phyloP scores from a whole-genome alignment of 2,797 vertebrate genomes.

The Alcedo atthis region DNA sequence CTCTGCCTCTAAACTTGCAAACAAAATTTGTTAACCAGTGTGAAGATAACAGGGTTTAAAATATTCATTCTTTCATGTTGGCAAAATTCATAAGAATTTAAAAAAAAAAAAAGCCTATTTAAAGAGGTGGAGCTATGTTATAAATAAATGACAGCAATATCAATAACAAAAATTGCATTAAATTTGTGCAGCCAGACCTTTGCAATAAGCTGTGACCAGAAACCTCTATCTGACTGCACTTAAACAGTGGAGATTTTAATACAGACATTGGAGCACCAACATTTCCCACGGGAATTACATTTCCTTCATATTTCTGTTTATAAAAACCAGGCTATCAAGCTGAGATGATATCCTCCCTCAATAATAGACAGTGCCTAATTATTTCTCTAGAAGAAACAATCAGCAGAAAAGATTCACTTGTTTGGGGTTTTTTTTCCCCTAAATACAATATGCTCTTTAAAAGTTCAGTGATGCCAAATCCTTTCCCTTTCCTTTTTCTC shows the following conservation, averaged over 20 bases:
- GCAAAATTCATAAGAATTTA: neutral
- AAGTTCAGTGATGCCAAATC: neutral
- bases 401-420: neutral
- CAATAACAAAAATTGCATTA: neutral
- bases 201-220: neutral
- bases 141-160: neutral
- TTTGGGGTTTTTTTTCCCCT: neutral
- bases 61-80: neutral
- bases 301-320: slow-evolving; percentile 10
- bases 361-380: neutral
- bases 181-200: neutral
- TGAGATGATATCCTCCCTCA: slow-evolving; percentile 2
- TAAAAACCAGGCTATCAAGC: neutral
- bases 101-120: neutral
- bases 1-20: neutral
- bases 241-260: neutral
- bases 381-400: slow-evolving; percentile 18
- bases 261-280: neutral
- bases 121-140: neutral
- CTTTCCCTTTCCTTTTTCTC: neutral
- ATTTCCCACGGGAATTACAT: neutral
- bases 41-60: neutral
- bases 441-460: neutral
- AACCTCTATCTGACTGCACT: neutral
- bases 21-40: neutral